Conservation (phyloP, 2,888 invertebrate genomes). For the Tenthredo scrophulariae region DNA sequence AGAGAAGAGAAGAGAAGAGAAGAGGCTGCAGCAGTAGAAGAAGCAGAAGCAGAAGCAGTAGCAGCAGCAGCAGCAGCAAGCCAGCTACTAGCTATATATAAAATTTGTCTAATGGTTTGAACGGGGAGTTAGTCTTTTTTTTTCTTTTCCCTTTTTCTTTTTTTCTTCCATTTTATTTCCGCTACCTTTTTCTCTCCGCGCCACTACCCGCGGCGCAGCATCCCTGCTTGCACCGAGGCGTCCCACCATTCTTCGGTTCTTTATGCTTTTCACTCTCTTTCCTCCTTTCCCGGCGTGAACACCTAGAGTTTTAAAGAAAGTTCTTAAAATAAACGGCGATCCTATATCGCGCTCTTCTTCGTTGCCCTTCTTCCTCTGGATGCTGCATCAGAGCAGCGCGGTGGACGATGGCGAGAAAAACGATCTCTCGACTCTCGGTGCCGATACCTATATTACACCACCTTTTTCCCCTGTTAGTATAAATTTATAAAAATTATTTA, state of each 20-base stretch:
- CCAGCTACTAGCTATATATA: conserved; percentile 68
- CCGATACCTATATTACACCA: not conserved
- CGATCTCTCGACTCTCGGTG: not conserved
- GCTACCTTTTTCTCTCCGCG: conserved; percentile 58
- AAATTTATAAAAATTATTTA: not conserved
- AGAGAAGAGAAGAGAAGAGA: conserved; percentile 5
- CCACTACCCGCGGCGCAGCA: conserved; percentile 48
- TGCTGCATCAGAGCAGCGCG: not conserved
- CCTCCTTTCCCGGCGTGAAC: conserved; percentile 47
- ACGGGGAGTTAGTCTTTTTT: conserved; percentile 58
- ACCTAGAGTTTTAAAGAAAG: conserved; percentile 71
- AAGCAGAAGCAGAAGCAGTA: not conserved
- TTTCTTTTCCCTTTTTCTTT: conserved; percentile 54
- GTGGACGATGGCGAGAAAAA: not conserved
- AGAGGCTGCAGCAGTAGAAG: not conserved
- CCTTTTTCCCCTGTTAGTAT: not conserved
- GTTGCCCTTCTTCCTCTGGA: not conserved
- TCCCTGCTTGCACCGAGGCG: conserved; percentile 46
- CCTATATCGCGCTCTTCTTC: conserved; percentile 45
- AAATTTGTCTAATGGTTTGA: conserved; percentile 75
- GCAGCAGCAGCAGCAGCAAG: not conserved
- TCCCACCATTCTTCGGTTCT: conserved; percentile 52
- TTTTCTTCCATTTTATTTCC: conserved; percentile 61
- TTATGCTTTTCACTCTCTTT: conserved; percentile 54
- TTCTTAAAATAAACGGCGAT: conserved; percentile 72